Evolutionary conservation across 2,113 vertebrate genomes (phyloP), one percentile per base, ranked within the genome.

Genomic region (Nansenia antarctica): DNA sequence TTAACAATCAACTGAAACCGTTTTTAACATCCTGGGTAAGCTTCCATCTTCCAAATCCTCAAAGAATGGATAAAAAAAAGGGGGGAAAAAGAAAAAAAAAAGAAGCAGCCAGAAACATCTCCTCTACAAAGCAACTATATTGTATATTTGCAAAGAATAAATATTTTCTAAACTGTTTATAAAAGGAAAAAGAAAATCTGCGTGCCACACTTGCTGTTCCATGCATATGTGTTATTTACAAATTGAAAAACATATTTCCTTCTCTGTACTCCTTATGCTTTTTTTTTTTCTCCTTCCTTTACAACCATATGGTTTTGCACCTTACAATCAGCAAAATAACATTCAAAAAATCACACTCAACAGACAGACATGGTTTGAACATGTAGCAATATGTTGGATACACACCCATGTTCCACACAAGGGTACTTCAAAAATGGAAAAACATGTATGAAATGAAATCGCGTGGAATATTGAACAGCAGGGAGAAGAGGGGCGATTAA

Each of bases 181-280:
- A 29, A 30, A 27, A 57, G 7, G 29, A 31, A n/a, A 57, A 5
- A 52, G 24, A 27, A 55, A 1, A 5, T 37, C 35, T 53, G 49
- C 22, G 49, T 31, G 2, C 55, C 55, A 58, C 29, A 58, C 55
- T 58, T 58, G 55, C 55, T 58, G 55, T 58, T 31, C 27, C 55
- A 58, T 58, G 55, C 55, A 58, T 58, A 58, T 58, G 55, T 27
- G 15, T 58, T 58, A 58, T 58, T 58, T 58, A 58, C 55, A 58
- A 58, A 58, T 9, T n/a, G 55, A 58, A 58, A 57, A 57, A 29
- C 20, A 27, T 0, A 0, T 8, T 30, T 30, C 18, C 27, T 32
- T 31, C 6, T 30, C 14, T 31, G 54, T 27, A 58, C 54, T 8
- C 54, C 54, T 27, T 9, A 31, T 31, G 54, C 27, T 30, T 31